Evolutionary conservation across 2,888 invertebrate genomes (phyloP).

Genomic region (Sphaerophoria taeniata): DNA sequence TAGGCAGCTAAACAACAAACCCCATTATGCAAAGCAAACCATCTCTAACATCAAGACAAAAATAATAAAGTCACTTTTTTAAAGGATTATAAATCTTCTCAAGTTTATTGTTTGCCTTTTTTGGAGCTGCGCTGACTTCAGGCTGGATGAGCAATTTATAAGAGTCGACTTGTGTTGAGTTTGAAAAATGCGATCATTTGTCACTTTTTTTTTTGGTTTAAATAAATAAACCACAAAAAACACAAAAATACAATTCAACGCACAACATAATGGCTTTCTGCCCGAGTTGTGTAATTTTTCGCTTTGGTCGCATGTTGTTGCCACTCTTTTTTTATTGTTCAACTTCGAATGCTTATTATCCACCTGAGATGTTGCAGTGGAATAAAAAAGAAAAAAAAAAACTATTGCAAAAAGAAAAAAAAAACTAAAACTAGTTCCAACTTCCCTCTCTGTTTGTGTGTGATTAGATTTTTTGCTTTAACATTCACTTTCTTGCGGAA

Average conservation of each 20-base stretch:
- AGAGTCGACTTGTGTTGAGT: constrained; percentile 30
- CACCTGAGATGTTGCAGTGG: constrained; percentile 33
- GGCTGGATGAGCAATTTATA: constrained; percentile 33
- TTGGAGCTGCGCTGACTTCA: neutral
- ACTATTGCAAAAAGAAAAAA: constrained; percentile 26
- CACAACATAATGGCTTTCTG: constrained; percentile 48
- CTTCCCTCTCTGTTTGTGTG: constrained; percentile 43
- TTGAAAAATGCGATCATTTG: constrained; percentile 66
- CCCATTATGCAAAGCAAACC: constrained; percentile 47
- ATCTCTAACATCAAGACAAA: neutral
- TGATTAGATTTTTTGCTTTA: constrained; percentile 54
- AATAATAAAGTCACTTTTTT: constrained; percentile 20
- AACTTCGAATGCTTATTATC: neutral
- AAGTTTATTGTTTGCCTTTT: constrained; percentile 35
- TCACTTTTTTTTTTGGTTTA: constrained; percentile 33
- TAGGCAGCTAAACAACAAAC: constrained; percentile 1
- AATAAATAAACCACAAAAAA: constrained; percentile 43
- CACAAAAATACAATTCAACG: constrained; percentile 49
- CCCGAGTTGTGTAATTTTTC: constrained; percentile 66
- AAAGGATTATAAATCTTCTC: constrained; percentile 39
- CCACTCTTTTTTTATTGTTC: constrained; percentile 5
- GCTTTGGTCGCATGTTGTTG: constrained; percentile 31
- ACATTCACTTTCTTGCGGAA: constrained; percentile 69
- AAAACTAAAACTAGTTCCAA: constrained; percentile 49
- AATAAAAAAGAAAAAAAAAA: neutral